Evolutionary conservation across 2,797 vertebrate genomes (phyloP), one percentile per base, ranked within the genome.

Genomic region (Acanthiza pusilla): DNA sequence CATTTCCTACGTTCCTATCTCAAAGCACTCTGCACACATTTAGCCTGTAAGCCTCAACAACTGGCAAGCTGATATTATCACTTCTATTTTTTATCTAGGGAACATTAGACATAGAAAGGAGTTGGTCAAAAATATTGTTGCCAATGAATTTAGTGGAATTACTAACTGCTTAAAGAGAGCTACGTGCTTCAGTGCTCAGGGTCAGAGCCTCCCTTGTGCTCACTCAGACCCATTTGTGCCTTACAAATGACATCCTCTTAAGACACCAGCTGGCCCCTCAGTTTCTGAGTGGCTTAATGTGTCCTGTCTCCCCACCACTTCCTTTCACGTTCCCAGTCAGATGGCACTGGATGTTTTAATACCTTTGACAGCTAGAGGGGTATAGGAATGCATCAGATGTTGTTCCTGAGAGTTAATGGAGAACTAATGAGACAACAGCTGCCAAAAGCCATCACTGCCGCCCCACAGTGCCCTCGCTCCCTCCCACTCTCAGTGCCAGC

Each of bases 381-480:
- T 58, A 22, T 25, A 68, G 68, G 67, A 74, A 86, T 61, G 48
- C 66, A 36, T 81, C 45, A 61, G 50, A 36, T 65, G 17, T 50
- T 66, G 19, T 38, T 88, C 53, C 57, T 51, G 68, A 23, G 43
- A 47, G 89, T 79, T 96, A 79, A 95, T 91, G 90, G 89, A 67
- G 78, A 94, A 54, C 76, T 91, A 94, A 97, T 84, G 94, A 86
- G 81, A 70, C 60, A 54, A 43, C 93, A 96, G 95, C 94, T 96
- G 94, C 76, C 50, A 51, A 53, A 82, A 0, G 1, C 10, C 81
- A 30, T 53, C 16, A 2, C 66, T 58, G 58, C 54, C 30, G 10
- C 79, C 80, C 50, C 11, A 0, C 40, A 71, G 72, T 26, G 34
- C 58, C 30, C 63, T 51, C n/a, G 1, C 21, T n/a, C 29, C 66